These are phyloP conservation scores for Eurystomus gularis DNA, from an alignment of 2,113 vertebrate species.

Conservation along the genomic window DNA sequence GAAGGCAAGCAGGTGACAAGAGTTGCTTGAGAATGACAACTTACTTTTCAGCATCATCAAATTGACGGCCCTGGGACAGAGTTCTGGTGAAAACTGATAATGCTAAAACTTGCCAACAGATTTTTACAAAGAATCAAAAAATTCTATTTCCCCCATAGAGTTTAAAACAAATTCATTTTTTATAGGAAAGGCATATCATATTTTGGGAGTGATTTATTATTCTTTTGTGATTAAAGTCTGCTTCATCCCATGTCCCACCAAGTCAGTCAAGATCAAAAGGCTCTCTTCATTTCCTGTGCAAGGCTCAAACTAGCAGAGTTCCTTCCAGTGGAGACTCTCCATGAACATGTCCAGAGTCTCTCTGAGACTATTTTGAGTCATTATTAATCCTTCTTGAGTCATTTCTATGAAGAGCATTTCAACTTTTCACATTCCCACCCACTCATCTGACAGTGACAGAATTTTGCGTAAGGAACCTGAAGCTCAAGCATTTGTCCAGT, in stretches of 20 bases:
- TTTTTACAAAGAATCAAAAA: background rate
- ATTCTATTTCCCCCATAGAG: background rate
- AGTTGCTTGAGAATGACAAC: background rate
- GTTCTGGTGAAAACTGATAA: background rate
- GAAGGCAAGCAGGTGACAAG: background rate
- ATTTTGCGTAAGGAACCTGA: background rate
- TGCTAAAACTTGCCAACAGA: background rate
- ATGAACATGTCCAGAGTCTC: background rate
- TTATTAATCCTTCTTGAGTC: background rate
- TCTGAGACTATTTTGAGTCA: background rate
- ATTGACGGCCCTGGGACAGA: background rate
- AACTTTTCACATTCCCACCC: background rate
- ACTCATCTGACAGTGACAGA: background rate
- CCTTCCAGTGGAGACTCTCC: background rate
- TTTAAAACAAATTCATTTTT: background rate
- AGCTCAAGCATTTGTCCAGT: background rate
- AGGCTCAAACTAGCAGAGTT: background rate
- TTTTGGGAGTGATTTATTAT: background rate
- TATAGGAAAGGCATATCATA: background rate
- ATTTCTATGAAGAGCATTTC: background rate
- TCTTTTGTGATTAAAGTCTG: background rate
- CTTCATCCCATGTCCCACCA: background rate
- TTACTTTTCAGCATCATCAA: background rate
- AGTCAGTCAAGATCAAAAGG: background rate
- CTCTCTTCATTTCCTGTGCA: background rate